Evolutionary conservation across 2,888 invertebrate genomes (phyloP).

Genomic region (Hyles lineata): DNA sequence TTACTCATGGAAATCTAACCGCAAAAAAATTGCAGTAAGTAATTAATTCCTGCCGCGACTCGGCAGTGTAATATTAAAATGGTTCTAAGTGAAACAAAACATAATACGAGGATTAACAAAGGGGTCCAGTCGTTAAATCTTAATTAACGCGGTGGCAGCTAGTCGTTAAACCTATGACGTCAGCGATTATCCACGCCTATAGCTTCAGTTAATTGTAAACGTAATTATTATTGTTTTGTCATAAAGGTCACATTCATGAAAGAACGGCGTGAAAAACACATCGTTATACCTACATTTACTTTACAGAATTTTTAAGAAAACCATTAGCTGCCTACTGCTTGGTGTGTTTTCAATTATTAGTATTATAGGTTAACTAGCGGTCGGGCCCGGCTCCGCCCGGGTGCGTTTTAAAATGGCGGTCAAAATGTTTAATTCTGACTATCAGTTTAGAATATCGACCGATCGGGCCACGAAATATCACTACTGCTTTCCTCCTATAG

Average conservation of each 20-base stretch:
- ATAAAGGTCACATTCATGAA: neutral
- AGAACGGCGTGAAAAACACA: neutral
- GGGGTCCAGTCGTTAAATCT: constrained; percentile 68
- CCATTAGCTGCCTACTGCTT: too few species aligned
- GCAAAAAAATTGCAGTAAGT: neutral
- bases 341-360: too few species aligned
- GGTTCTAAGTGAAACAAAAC: constrained; percentile 51
- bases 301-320: too few species aligned
- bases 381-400: too few species aligned
- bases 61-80: neutral
- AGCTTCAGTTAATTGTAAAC: constrained; percentile 51
- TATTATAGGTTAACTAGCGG: too few species aligned
- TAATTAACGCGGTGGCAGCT: constrained; percentile 64
- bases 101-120: constrained; percentile 60
- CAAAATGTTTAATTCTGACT: too few species aligned
- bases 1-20: neutral
- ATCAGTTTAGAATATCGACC: too few species aligned
- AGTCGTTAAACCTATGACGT: constrained; percentile 63
- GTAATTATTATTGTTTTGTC: neutral
- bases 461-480: too few species aligned
- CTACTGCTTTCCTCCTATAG: too few species aligned
- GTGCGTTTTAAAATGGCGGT: too few species aligned
- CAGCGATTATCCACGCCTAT: constrained; percentile 48
- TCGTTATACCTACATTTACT: too few species aligned
- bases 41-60: neutral